phyloP scores from a whole-genome alignment of 2,113 vertebrate species.

The Potamarius usumacintae region DNA sequence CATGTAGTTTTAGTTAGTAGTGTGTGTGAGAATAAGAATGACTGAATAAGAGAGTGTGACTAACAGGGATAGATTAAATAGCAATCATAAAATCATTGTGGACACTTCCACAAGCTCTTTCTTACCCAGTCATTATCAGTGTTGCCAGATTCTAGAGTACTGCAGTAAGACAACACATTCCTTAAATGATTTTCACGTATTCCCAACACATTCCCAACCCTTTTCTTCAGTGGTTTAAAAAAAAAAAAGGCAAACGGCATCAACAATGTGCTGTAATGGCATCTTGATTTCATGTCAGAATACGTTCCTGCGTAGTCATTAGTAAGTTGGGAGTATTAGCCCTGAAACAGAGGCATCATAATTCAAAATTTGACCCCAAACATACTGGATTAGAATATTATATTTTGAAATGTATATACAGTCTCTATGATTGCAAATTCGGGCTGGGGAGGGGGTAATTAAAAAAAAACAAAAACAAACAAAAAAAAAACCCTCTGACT shows the following conservation, averaged over 20 bases:
- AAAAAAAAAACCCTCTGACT: too few species aligned
- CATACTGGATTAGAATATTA: background rate
- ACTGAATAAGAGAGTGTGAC: background rate
- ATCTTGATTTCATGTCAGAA: background rate
- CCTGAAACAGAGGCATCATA: too few species aligned
- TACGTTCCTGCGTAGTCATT: background rate
- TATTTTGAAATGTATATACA: background rate
- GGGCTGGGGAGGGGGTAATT: too few species aligned
- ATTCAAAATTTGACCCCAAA: too few species aligned
- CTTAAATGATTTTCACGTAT: background rate
- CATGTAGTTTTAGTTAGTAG: conserved; percentile 38
- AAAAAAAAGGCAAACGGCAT: background rate
- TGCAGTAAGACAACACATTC: background rate
- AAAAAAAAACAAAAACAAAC: too few species aligned
- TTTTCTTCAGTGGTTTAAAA: background rate
- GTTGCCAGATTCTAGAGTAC: background rate
- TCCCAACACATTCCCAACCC: background rate
- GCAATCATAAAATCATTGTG: background rate
- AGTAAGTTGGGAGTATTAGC: background rate
- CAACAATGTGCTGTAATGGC: background rate
- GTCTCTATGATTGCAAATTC: too few species aligned
- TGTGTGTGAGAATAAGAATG: conserved; percentile 13
- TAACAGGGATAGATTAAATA: conserved; percentile 1
- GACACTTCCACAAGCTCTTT: background rate
- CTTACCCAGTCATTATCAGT: background rate